Evolutionary conservation across 2,113 vertebrate genomes (phyloP).

Genomic region (Leptosomus discolor): DNA sequence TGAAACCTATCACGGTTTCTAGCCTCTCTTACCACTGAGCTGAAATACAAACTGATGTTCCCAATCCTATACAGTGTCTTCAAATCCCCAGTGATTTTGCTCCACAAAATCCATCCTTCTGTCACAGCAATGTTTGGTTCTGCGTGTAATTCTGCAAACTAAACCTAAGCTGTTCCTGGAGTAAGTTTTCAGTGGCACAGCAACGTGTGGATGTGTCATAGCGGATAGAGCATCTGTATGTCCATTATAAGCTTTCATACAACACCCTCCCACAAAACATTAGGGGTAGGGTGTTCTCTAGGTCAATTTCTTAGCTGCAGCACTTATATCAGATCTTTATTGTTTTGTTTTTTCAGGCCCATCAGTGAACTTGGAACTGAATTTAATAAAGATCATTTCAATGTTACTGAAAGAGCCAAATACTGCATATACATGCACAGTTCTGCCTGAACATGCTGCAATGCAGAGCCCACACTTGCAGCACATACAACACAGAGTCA

Average conservation of each 20-base stretch:
- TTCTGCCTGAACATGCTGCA: neutral
- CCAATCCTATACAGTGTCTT: rapidly evolving
- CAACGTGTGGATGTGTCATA: neutral
- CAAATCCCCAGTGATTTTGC: neutral
- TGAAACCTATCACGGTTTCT: neutral
- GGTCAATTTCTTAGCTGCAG: neutral
- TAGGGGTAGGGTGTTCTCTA: neutral
- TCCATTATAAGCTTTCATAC: neutral
- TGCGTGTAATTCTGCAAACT: neutral
- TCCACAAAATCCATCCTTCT: neutral
- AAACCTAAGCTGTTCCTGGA: neutral
- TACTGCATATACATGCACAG: too few species aligned
- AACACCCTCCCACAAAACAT: neutral
- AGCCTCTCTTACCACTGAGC: neutral
- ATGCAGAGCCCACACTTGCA: neutral
- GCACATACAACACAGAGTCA: neutral
- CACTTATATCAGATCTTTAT: neutral
- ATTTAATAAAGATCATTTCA: neutral
- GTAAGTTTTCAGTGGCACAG: neutral
- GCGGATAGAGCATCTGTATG: neutral
- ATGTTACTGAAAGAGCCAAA: neutral
- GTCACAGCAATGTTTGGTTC: neutral
- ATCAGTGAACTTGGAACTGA: neutral
- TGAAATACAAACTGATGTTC: neutral
- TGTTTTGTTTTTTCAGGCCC: neutral